A percentile compares a stretch with the other conserved stretches of the same genome.
Conservation (phyloP, 2,888 invertebrate genomes). For the Mythimna loreyi region DNA sequence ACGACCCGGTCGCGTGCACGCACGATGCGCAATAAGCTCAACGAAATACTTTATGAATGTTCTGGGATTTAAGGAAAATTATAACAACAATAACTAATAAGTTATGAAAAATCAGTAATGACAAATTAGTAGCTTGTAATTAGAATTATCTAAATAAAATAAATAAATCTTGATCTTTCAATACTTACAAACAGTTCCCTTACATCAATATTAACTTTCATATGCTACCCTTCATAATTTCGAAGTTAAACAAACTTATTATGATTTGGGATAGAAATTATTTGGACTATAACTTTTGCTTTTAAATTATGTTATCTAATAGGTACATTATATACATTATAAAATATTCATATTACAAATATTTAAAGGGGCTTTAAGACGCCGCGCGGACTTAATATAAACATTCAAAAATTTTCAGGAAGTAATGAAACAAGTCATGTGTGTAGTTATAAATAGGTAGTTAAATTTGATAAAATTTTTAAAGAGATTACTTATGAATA, state of each 20-base stretch:
- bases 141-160: slow-evolving; percentile 44
- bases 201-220: slow-evolving; percentile 24
- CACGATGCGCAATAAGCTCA: slow-evolving; percentile 79
- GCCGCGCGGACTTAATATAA: slow-evolving; percentile 82
- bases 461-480: slow-evolving; percentile 88
- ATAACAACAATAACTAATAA: slow-evolving; percentile 52
- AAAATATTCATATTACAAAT: slow-evolving; percentile 27
- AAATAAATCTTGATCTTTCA: slow-evolving; percentile 46
- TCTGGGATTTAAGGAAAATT: slow-evolving; percentile 59
- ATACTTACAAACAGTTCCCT: slow-evolving; percentile 48
- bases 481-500: slow-evolving; percentile 88
- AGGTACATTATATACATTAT: slow-evolving; percentile 6
- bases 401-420: slow-evolving; percentile 81
- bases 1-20: slow-evolving; percentile 80
- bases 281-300: neutral
- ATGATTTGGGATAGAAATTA: slow-evolving; percentile 1
- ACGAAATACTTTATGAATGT: slow-evolving; percentile 73
- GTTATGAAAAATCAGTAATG: slow-evolving; percentile 40
- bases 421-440: slow-evolving; percentile 81
- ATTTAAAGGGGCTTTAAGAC: slow-evolving; percentile 72
- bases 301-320: slow-evolving; percentile 2
- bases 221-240: slow-evolving; percentile 31
- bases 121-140: slow-evolving; percentile 59
- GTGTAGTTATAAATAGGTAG: slow-evolving; percentile 87
- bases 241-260: slow-evolving; percentile 23